Evolutionary conservation across 2,113 vertebrate species (phyloP).

Genomic region (Brachypteracias leptosomus): DNA sequence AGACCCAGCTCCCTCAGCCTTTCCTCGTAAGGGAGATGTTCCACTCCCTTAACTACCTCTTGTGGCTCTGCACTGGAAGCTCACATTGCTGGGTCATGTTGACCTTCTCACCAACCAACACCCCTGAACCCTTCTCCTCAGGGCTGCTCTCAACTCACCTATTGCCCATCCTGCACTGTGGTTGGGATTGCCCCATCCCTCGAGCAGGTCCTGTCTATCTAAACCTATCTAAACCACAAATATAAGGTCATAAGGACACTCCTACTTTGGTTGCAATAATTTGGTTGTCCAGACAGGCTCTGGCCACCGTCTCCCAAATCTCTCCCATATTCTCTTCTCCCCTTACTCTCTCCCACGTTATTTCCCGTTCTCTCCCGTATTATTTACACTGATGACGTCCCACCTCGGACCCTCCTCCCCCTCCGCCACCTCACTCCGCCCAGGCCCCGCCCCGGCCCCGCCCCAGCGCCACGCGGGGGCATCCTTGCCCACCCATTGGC

Average conservation of each 20-base stretch:
- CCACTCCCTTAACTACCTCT: too few relatives aligned
- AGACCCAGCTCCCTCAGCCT: too few relatives aligned
- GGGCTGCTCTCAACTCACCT: background rate
- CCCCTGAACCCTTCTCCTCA: background rate
- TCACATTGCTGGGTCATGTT: background rate
- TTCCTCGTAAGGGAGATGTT: too few relatives aligned
- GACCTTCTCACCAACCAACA: background rate
- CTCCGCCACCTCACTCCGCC: background rate
- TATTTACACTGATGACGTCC: too few relatives aligned
- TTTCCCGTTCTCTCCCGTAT: too few relatives aligned
- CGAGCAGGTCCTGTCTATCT: background rate
- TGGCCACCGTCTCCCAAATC: too few relatives aligned
- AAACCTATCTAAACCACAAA: background rate
- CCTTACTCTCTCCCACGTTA: rapidly evolving
- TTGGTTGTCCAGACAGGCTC: background rate
- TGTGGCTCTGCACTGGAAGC: too few relatives aligned
- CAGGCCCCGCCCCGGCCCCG: background rate
- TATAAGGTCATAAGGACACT: rapidly evolving
- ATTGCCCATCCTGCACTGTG: background rate
- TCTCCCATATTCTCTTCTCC: rapidly evolving
- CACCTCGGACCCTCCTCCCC: background rate
- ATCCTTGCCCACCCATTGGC: background rate
- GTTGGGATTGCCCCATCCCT: background rate
- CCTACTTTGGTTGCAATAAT: background rate
- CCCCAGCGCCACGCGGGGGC: too few relatives aligned